Conservation (phyloP, 2,797 vertebrate genomes). For the Pseudochaenichthys georgianus region DNA sequence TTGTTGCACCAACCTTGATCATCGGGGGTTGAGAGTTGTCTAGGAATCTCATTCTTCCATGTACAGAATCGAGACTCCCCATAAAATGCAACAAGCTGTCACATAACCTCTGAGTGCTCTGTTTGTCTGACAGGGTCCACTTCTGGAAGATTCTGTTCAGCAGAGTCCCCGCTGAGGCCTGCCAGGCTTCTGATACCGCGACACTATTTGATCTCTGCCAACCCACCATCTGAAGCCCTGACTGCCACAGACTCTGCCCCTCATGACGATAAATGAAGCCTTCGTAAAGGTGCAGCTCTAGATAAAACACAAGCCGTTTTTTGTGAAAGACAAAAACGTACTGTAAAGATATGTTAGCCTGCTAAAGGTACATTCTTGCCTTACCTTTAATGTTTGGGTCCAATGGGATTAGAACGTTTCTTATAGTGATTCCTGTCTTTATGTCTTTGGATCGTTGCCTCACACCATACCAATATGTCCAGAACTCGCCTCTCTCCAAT, state of each 20-base stretch:
- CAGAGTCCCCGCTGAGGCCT: slow-evolving; percentile 59
- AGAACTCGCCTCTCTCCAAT: accelerated
- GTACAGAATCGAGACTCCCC: accelerated
- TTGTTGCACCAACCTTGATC: slow-evolving; percentile 63
- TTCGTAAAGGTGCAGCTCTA: slow-evolving; percentile 82
- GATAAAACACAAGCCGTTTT: neutral
- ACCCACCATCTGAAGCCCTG: accelerated
- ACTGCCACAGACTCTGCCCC: accelerated
- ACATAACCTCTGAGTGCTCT: slow-evolving; percentile 41
- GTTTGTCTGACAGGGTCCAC: slow-evolving; percentile 57
- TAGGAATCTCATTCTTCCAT: accelerated
- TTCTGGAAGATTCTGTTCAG: slow-evolving; percentile 70
- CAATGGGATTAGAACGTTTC: accelerated
- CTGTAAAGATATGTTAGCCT: accelerated
- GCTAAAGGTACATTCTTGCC: accelerated
- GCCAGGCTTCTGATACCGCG: slow-evolving; percentile 57
- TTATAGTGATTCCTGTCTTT: accelerated
- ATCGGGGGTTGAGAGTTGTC: accelerated
- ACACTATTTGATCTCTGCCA: accelerated
- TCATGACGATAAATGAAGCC: slow-evolving; percentile 48
- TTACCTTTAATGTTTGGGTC: slow-evolving; percentile 59
- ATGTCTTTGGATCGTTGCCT: neutral
- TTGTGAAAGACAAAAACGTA: neutral
- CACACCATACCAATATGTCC: slow-evolving; percentile 52
- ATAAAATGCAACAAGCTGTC: neutral